Evolutionary conservation across 1,140 invertebrate species (phyloP), one percentile per base, ranked within the genome.

Genomic region (Octopus sinensis): DNA sequence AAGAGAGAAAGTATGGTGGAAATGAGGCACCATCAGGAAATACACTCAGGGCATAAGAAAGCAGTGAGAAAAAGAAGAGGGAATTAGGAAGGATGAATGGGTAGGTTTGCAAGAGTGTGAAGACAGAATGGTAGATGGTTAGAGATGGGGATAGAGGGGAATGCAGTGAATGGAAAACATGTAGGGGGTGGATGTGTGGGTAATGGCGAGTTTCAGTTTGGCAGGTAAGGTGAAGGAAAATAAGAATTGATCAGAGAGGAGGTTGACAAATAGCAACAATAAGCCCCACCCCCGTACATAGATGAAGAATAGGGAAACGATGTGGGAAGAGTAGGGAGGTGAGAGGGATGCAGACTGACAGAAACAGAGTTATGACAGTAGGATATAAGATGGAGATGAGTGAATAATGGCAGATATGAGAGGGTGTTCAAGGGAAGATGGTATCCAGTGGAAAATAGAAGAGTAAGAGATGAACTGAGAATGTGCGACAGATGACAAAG

Each of bases 341-440:
- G 52, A 54, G 56, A n/a, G 52, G 78, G 62, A 53, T 62, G 51
- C 23, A 78, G 68, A 78, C 4, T 30, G 54, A 62, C 51, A 43
- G 53, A 43, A 43, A 43, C 30, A 43, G 30, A 23, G 23, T 23
- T 23, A 23, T 23, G 23, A 23, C 23, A 23, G 23, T 23, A 23
- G 23, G 23, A 23, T 23, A 23, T 23, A 23, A 71, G 71, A 81
- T 79, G 68, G 81, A 71, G 68, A 80, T 9, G 79, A 56, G 71
- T n/a, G 68, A 30, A 81, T 68, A 82, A 23, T 43, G 79, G 71
- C 23, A 71, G 54, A 82, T 51, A 81, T 13, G 56, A 54, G 79
- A 78, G 62, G 54, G 52, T 17, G 62, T 43, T 51, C 23, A 53
- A 62, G 62, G 56, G 54, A 56, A 71, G 23, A 30, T n/a, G 56